Percentiles rank a stretch among this genome's conserved stretches.
Conservation (phyloP, 2,888 invertebrate species). For the Leuctra nigra region DNA sequence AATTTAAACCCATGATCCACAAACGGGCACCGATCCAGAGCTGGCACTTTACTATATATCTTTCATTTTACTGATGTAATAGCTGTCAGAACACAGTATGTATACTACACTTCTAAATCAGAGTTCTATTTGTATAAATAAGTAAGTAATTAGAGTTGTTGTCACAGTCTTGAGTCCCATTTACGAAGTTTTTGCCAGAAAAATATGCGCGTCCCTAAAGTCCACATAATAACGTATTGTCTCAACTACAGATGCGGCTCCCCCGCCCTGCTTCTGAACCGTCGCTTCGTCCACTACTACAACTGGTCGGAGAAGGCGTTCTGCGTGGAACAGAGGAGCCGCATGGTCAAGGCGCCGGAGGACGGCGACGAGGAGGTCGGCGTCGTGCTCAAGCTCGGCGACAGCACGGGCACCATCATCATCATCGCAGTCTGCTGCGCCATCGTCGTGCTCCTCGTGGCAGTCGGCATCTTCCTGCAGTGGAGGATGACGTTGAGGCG, state of each 20-base stretch:
- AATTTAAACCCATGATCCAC: too few relatives aligned
- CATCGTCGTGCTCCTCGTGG: constrained; percentile 11
- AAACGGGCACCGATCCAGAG: too few relatives aligned
- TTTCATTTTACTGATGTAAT: too few relatives aligned
- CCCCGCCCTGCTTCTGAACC: constrained; percentile 43
- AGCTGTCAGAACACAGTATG: too few relatives aligned
- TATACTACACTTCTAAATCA: too few relatives aligned
- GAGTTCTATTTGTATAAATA: too few relatives aligned
- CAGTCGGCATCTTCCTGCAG: constrained; percentile 20
- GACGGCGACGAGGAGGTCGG: neutral
- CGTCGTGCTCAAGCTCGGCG: neutral
- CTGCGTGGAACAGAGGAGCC: constrained; percentile 37
- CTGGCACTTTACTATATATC: too few relatives aligned
- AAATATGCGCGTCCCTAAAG: neutral
- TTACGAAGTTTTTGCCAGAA: too few relatives aligned
- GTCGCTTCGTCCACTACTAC: constrained; percentile 53
- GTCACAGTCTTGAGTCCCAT: too few relatives aligned
- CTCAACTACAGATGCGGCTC: constrained; percentile 46
- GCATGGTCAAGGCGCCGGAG: neutral
- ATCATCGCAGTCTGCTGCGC: constrained; percentile 1
- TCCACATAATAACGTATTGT: neutral
- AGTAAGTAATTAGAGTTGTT: too few relatives aligned
- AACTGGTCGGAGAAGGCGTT: constrained; percentile 48
- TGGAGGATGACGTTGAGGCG: constrained; percentile 10
- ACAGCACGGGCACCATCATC: constrained; percentile 17